These are phyloP conservation scores for Prunella himalayana DNA, from an alignment of 2,113 vertebrate genomes.

Conservation along the genomic window DNA sequence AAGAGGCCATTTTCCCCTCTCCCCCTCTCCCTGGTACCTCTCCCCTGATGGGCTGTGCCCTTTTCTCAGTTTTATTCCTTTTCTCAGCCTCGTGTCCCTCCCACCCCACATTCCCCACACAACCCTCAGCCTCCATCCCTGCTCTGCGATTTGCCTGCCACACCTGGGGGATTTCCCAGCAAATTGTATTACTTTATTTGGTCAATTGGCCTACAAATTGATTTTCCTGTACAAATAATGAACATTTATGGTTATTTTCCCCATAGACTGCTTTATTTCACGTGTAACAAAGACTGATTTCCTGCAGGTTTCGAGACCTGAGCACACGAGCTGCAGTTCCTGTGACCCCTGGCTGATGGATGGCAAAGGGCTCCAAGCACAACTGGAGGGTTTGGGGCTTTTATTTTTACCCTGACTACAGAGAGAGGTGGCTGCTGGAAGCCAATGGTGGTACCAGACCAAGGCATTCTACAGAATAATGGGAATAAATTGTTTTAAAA, in stretches of 20 bases:
- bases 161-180: slow-evolving; percentile 68
- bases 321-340: neutral
- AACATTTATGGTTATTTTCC: slow-evolving; percentile 79
- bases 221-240: slow-evolving; percentile 78
- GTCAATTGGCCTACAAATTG: slow-evolving; percentile 76
- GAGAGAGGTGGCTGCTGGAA: neutral
- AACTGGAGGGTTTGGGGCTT: neutral
- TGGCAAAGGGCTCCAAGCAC: neutral
- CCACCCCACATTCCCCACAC: neutral
- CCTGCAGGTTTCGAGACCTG: slow-evolving; percentile 45
- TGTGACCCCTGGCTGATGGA: slow-evolving; percentile 32
- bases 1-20: neutral
- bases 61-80: neutral
- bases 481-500: neutral
- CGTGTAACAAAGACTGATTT: slow-evolving; percentile 65
- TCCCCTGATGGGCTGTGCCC: neutral
- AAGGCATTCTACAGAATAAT: neutral
- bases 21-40: neutral
- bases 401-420: neutral
- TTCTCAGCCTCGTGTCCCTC: neutral
- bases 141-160: neutral
- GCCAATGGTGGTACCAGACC: neutral
- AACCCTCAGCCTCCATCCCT: neutral
- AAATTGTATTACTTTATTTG: slow-evolving; percentile 77
- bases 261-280: slow-evolving; percentile 70